These are phyloP conservation scores for Gryllus longicercus DNA, from an alignment of 2,888 invertebrate genomes.

Conservation along the genomic window DNA sequence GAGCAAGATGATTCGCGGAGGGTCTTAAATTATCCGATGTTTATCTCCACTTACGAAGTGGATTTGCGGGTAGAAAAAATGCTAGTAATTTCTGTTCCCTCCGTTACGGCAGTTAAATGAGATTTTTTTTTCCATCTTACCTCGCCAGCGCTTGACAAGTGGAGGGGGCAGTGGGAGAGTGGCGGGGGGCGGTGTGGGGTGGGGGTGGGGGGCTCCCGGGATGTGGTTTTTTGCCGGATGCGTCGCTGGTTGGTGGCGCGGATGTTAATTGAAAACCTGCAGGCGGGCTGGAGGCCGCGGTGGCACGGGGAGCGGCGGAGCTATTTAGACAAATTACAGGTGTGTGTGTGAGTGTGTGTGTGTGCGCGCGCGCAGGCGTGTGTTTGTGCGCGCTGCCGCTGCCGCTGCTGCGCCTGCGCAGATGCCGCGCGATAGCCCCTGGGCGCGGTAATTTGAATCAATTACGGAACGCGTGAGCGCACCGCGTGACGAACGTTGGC, in stretches of 20 bases:
- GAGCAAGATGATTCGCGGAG: background rate
- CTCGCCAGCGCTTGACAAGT: background rate
- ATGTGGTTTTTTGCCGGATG: too few species aligned
- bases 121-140: background rate
- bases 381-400: background rate
- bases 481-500: background rate
- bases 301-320: too few species aligned
- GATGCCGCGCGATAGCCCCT: background rate
- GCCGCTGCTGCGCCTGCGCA: background rate
- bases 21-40: background rate
- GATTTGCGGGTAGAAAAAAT: background rate
- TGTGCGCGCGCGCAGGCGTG: background rate
- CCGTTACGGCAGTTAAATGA: constrained; percentile 17
- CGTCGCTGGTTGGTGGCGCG: too few species aligned
- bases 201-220: too few species aligned
- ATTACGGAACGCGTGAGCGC: background rate
- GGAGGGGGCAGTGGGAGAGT: too few species aligned
- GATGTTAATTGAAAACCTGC: background rate
- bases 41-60: background rate
- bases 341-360: background rate
- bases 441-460: constrained; percentile 17
- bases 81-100: background rate
- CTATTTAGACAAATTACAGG: too few species aligned
- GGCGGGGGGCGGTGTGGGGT: too few species aligned
- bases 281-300: too few species aligned